Conservation (phyloP, 92 coral and sea anemone genomes). For the Zoanthus gigantus region DNA sequence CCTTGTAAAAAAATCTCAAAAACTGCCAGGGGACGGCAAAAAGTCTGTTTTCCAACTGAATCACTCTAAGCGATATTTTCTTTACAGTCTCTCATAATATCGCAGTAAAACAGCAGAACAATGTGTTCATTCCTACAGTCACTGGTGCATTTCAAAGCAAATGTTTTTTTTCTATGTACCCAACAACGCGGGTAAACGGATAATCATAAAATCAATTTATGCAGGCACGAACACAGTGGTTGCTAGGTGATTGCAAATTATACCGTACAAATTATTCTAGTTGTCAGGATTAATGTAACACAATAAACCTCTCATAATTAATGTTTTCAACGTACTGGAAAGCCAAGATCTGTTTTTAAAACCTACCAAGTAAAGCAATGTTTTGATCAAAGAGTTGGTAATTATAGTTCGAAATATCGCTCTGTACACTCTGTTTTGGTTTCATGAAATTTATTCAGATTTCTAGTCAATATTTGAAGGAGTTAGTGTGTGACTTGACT, state of each 20-base stretch:
- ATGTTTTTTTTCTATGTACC: slow-evolving; percentile 30
- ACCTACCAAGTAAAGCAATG: no score
- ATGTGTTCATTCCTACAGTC: neutral
- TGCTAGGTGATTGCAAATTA: slow-evolving; percentile 27
- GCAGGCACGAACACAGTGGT: slow-evolving; percentile 25
- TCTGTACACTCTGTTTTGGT: no score
- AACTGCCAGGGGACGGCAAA: neutral
- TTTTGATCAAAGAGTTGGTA: no score
- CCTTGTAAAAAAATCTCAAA: neutral
- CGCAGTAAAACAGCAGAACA: neutral
- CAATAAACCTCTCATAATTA: neutral
- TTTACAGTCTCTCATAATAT: neutral
- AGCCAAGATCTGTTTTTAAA: no score
- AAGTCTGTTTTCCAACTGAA: slow-evolving; percentile 1
- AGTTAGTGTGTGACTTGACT: no score
- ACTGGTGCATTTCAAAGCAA: slow-evolving; percentile 22
- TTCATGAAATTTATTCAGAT: no score
- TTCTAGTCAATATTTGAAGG: no score
- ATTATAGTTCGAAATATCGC: no score
- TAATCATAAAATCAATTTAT: neutral
- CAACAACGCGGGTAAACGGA: slow-evolving; percentile 19
- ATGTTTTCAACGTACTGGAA: no score
- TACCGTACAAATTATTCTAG: neutral
- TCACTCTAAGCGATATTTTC: neutral
- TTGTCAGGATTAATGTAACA: neutral